These are phyloP conservation scores for Ormyrus pomaceus DNA, from an alignment of 2,888 invertebrate genomes.

Conservation along the genomic window DNA sequence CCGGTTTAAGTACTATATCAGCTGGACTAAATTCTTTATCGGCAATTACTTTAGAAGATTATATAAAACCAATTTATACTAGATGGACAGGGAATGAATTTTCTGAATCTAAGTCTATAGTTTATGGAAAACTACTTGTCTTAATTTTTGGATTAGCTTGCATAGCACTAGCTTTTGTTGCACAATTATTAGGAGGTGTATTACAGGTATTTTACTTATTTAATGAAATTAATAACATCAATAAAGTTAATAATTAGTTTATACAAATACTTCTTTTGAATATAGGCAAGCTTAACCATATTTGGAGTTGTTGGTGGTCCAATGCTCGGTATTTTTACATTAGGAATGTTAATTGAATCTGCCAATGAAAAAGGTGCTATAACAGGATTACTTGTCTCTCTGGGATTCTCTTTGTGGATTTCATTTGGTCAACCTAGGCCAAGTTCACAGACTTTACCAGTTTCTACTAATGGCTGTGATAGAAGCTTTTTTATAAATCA, in stretches of 20 bases:
- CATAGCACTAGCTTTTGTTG: constrained; percentile 88
- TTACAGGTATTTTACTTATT: constrained; percentile 78
- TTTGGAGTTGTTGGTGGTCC: constrained; percentile 94
- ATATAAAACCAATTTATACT: constrained; percentile 78
- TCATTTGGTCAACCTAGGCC: constrained; percentile 90
- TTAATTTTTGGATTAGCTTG: constrained; percentile 85
- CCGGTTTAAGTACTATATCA: constrained; percentile 93
- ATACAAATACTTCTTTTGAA: constrained; percentile 23
- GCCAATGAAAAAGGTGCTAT: constrained; percentile 86
- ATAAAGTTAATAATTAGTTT: background rate
- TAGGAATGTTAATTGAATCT: constrained; percentile 88
- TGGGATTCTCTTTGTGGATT: constrained; percentile 87
- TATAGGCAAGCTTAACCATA: constrained; percentile 84
- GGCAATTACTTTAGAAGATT: constrained; percentile 93
- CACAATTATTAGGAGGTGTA: constrained; percentile 89
- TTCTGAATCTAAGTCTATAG: constrained; percentile 58
- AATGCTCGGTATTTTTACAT: constrained; percentile 88
- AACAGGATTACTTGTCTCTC: constrained; percentile 80
- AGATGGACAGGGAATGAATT: constrained; percentile 62
- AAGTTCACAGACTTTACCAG: constrained; percentile 77
- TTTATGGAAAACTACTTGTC: constrained; percentile 80
- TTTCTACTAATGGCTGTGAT: constrained; percentile 79
- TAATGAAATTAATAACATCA: background rate
- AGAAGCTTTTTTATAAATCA: constrained; percentile 23
- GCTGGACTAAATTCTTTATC: constrained; percentile 93